Base-by-base conservation (phyloP, 1,140 invertebrate genomes). In the Drosophila pseudoobscura region DNA sequence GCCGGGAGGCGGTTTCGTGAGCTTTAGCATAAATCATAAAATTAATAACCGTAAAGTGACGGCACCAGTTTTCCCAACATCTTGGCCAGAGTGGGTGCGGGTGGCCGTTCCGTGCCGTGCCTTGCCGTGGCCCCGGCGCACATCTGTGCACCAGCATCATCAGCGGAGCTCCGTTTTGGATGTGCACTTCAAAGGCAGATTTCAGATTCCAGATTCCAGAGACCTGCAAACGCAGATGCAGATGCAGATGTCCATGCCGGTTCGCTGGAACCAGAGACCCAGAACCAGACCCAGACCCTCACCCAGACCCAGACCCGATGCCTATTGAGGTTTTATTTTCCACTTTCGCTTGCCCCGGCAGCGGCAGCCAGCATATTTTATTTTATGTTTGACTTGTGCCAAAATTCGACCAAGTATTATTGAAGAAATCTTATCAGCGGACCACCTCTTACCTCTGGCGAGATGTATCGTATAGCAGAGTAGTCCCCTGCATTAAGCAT, bases 1-100 rank as follows among this genome's bases (percentile, higher is more conserved):
- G 35, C 35, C 35, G 51, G 63, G 41, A 76, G 62, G 76, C 62
- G 64, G 72, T 77, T 82, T 77, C 75, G 69, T 87, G 80, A 89
- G 82, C 87, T 90, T 84, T 75, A 83, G 79, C 85, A 88, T 89
- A 89, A 89, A 89, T 89, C 87, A 89, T 87, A 89, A 89, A 89
- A 90, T 87, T 89, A 89, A 90, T 90, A 89, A 89, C 87, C 88
- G 83, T 89, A 89, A 89, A 89, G 78, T 87, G 87, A 89, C 80
- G 87, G 83, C 78, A 83, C 56, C 84, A 87, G 83, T 78, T 87
- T 78, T 64, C 66, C 78, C 69, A 87, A 56, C 77, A 74, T 73
- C 71, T 75, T 84, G 79, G 78, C 53, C 68, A 20, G 58, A 55
- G 41, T 54, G 76, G 80, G 80, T 84, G 80, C 80, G 80, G 80